Evolutionary conservation across 1,140 invertebrate species (phyloP), one percentile per base, ranked within the genome.

Genomic region (Aphelenchoides avenae): DNA sequence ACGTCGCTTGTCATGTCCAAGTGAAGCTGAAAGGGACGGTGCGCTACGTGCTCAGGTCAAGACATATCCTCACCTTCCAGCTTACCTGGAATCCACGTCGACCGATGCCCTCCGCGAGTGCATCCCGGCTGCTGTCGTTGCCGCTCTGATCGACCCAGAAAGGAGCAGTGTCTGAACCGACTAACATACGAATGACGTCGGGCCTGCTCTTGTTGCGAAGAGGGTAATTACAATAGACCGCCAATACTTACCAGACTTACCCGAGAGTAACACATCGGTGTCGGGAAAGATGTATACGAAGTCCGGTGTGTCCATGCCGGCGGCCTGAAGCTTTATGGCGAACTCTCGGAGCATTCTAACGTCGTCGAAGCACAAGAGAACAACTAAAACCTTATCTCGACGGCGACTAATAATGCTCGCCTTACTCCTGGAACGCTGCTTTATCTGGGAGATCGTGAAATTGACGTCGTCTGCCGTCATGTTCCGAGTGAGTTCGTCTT

Each of bases 31-130:
- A 15, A 15, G 30, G 43, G 15, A 52, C 50, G 34, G 22, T 31
- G 22, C 11, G 22, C 6, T 49, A 49, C n/a, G 9, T 18, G 5
- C 18, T 5, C 18, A 18, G 15, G 5, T 4, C 49, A 42, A 40
- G 24, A 15, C 20, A 3, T n/a, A 18, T 40, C 18, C 20, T 6
- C 20, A 26, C 1, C 40, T 26, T 15, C 13, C 29, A 18, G 5
- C 52, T 63, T 44, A 68, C 61, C 46, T 53, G 43, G 41, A 64
- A 64, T 18, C 22, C 13, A 13, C 43, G 41, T 51, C 40, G 22
- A 1, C 43, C 62, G 31, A 64, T 68, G 0, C 30, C 56, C 33
- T 67, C 37, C 5, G 62, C 62, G 13, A 51, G 52, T 6, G 31
- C 43, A 53, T 64, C 47, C 41, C 65, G 27, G 1, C 65, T 40